Base-by-base conservation (phyloP, 1,140 invertebrate species). In the Procambarus virginalis region DNA sequence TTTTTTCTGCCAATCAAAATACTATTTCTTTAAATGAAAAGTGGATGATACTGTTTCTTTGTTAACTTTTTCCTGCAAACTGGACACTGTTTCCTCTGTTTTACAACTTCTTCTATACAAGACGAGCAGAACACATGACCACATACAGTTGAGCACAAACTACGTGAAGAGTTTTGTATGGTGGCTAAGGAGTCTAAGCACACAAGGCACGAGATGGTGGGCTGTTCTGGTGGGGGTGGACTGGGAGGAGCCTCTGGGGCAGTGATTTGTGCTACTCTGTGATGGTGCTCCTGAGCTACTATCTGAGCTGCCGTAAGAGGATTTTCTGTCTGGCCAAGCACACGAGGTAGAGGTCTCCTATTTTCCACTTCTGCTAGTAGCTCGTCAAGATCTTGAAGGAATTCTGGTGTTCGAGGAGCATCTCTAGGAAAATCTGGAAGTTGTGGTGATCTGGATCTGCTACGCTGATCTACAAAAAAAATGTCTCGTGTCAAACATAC, bases 1-100 rank as follows among this genome's bases (percentile, higher is more conserved):
- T 46, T 46, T 51, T 64, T 46, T 34, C 68, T 45, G 68, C n/a
- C n/a, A 9, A 8, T 9, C 8, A 34, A 73, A 45, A 45, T 34
- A 10, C 4, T 20, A 9, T 73, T 34, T 64, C 22, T 60, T 64
- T 81, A 88, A 55, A 89, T 89, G 20, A 84, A 89, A 20, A 89
- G 80, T 46, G 80, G 81, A 34, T 89, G 88, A 77, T 84, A 89
- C 45, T 84, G 88, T 78, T 84, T 89, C 82, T 89, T 89, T 10
- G 88, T 89, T 60, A 89, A 22, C 68, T 84, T 89, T 78, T 89
- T 89, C 58, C 88, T 70, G 77, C 88, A 89, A 20, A 84, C 88
- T 20, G 88, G 88, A 46, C 88, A 89, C 81, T 89, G 88, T 84
- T 89, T 89, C 22, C 64, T 76, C 58, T 78, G 88, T 55, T 79